These are phyloP conservation scores for Macquaria ambigua DNA, from an alignment of 2,113 vertebrate genomes.

Conservation along the genomic window DNA sequence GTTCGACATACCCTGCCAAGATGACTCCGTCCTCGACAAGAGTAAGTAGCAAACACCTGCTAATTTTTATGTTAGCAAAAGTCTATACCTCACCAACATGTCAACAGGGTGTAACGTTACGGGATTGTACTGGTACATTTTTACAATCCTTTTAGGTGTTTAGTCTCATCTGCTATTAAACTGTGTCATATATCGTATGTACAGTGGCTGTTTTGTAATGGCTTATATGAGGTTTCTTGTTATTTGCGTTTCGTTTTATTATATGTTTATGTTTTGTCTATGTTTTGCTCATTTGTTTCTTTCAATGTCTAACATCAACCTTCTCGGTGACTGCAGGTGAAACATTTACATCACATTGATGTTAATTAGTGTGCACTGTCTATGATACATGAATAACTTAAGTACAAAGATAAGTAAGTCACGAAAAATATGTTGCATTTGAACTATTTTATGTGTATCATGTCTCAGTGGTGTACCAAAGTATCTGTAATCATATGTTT, in stretches of 20 bases:
- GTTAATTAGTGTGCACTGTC: not conserved
- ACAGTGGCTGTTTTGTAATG: not conserved
- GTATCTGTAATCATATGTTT: not conserved
- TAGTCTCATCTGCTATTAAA: not conserved
- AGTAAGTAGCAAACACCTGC: constrained; percentile 68
- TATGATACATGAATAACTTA: not conserved
- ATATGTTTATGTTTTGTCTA: not conserved
- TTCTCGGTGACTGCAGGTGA: not conserved
- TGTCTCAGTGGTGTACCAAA: not conserved
- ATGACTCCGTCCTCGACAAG: constrained; percentile 81
- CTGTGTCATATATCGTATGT: too few species aligned
- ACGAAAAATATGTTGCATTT: not conserved
- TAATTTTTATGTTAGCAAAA: not conserved
- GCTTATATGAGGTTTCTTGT: not conserved
- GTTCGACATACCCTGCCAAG: constrained; percentile 73
- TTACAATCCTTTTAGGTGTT: not conserved
- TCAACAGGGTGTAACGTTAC: not conserved
- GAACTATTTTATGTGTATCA: not conserved
- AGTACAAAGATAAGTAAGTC: too few species aligned
- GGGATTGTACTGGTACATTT: not conserved
- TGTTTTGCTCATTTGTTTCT: not conserved
- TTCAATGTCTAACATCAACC: not conserved
- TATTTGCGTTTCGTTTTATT: too few species aligned
- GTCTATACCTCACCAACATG: not conserved
- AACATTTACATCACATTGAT: not conserved